These are phyloP conservation scores for Rhynchonema sp. DNA, from an alignment of 2,888 invertebrate genomes.

Conservation along the genomic window DNA sequence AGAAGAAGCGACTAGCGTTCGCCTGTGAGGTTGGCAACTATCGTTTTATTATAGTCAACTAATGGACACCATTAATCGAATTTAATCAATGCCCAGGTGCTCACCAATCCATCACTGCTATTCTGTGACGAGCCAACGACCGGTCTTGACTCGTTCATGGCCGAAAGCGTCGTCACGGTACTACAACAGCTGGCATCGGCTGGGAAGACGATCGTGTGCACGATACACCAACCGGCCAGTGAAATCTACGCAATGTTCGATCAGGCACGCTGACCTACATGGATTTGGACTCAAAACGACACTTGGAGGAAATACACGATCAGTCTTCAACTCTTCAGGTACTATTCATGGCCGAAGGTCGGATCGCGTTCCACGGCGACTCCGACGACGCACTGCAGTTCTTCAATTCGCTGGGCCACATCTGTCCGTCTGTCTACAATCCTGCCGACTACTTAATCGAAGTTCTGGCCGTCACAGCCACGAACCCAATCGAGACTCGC, in stretches of 20 bases:
- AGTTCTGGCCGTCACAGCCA: conserved; percentile 53
- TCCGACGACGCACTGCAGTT: conserved; percentile 7
- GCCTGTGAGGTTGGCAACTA: no score
- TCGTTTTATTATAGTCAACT: no score
- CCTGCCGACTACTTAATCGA: conserved; percentile 85
- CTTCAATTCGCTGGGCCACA: conserved; percentile 13
- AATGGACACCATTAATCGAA: no score
- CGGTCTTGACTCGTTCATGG: conserved; percentile 88
- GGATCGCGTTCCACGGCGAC: conserved; percentile 56
- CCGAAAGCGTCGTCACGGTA: conserved; percentile 68
- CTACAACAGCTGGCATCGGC: conserved; percentile 21
- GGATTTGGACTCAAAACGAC: no score
- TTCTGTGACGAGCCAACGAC: conserved; percentile 96
- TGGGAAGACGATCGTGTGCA: conserved; percentile 20
- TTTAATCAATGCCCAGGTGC: no score
- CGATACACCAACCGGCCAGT: conserved; percentile 26
- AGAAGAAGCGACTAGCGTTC: conserved; percentile 48
- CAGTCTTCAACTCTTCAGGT: no score
- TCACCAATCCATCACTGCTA: conserved; percentile 48
- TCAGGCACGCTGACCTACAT: no score
- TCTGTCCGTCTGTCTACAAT: conserved; percentile 48
- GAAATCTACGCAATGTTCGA: conserved; percentile 24
- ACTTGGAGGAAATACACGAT: no score
- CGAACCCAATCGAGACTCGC: conserved; percentile 46
- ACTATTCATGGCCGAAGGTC: conserved; percentile 29